A percentile compares a stretch with the other conserved stretches of the same genome.
These are phyloP conservation scores for Chrysocyon brachyurus DNA, from an alignment of 2,797 vertebrate genomes.

Conservation along the genomic window DNA sequence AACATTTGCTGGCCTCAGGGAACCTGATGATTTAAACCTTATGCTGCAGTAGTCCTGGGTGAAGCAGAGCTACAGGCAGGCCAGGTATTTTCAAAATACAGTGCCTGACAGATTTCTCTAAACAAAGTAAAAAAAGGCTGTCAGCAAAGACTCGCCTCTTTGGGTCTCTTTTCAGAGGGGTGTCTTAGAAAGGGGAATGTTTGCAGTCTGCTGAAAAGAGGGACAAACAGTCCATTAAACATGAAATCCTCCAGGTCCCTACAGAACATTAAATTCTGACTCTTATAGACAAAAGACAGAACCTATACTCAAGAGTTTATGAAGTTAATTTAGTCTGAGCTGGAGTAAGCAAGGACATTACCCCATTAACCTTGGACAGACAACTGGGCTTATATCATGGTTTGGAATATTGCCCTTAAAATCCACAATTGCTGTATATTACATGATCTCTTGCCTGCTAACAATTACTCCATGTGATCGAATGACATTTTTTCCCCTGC, in stretches of 20 bases:
- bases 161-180: background rate
- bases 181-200: constrained; percentile 4
- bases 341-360: constrained; percentile 66
- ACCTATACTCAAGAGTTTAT: constrained; percentile 53
- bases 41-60: background rate
- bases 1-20: background rate
- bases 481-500: constrained; percentile 27
- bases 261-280: constrained; percentile 55
- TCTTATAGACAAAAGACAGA: constrained; percentile 72
- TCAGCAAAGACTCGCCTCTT: background rate
- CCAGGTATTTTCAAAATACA: background rate
- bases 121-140: constrained; percentile 21
- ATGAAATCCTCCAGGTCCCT: constrained; percentile 5
- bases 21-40: constrained; percentile 15
- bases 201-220: constrained; percentile 25
- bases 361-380: constrained; percentile 69
- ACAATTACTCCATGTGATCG: constrained; percentile 64
- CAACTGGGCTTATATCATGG: constrained; percentile 64
- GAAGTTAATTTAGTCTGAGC: constrained; percentile 71
- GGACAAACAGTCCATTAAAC: background rate
- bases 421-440: constrained; percentile 68
- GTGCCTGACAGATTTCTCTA: constrained; percentile 1
- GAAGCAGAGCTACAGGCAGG: background rate
- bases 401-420: constrained; percentile 80
- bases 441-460: constrained; percentile 50